Conservation (phyloP, 2,113 vertebrate genomes). For the Passer domesticus region DNA sequence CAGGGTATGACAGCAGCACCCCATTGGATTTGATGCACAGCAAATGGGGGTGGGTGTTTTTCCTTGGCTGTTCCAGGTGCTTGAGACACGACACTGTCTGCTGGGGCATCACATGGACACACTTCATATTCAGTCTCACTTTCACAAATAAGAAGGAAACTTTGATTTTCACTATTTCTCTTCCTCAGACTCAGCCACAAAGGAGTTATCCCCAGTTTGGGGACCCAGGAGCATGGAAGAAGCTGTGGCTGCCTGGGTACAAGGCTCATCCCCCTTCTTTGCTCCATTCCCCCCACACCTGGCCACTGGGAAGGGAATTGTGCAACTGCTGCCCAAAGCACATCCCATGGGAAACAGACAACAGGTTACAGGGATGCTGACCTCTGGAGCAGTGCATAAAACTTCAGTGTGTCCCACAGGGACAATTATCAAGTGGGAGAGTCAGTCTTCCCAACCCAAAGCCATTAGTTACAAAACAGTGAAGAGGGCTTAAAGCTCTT, state of each 20-base stretch:
- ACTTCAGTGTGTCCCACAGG: background rate
- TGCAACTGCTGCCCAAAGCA: background rate
- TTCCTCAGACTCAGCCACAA: background rate
- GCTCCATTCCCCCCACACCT: background rate
- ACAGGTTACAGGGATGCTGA: background rate
- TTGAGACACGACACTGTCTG: rapidly evolving
- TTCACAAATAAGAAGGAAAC: background rate
- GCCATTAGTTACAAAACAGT: conserved; percentile 47
- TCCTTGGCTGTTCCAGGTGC: background rate
- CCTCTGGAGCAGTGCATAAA: background rate
- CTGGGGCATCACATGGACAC: rapidly evolving
- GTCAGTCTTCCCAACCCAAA: background rate
- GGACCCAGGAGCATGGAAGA: background rate
- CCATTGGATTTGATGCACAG: rapidly evolving
- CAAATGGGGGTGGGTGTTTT: background rate
- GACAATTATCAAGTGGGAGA: background rate
- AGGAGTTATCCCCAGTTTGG: background rate
- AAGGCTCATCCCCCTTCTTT: background rate
- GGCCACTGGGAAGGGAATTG: rapidly evolving
- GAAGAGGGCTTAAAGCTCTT: conserved; percentile 45
- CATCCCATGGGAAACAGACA: background rate
- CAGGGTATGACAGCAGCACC: background rate
- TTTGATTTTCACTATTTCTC: background rate
- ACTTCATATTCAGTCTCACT: background rate
- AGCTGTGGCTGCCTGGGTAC: background rate